These are phyloP conservation scores for Aethina tumida DNA, from an alignment of 1,140 invertebrate species.

Conservation along the genomic window DNA sequence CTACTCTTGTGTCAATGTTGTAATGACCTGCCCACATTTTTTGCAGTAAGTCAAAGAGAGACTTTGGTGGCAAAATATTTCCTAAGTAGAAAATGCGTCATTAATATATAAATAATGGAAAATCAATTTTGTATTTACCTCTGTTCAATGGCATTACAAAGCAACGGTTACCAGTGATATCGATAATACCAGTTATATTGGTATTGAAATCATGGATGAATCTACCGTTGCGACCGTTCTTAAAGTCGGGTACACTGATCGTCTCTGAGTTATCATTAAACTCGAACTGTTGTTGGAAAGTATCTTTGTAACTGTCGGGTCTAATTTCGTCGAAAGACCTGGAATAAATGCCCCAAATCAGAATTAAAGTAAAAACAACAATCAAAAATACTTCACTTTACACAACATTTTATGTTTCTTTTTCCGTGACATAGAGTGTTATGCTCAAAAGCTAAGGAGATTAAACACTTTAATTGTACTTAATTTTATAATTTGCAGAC, in stretches of 20 bases:
- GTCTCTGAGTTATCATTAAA: conserved; percentile 63
- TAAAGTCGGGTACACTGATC: conserved; percentile 71
- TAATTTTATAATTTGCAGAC: too few species aligned
- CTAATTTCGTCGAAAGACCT: conserved; percentile 26
- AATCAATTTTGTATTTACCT: too few species aligned
- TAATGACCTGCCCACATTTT: conserved; percentile 78
- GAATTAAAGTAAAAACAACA: too few species aligned
- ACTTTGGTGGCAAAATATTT: conserved; percentile 66
- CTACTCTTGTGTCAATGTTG: conserved; percentile 67
- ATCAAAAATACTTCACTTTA: too few species aligned
- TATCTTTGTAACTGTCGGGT: conserved; percentile 34
- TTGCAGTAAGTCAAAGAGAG: conserved; percentile 65
- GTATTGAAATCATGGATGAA: conserved; percentile 85
- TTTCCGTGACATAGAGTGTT: too few species aligned
- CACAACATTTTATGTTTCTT: too few species aligned
- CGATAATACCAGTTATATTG: conserved; percentile 79
- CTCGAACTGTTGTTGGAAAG: conserved; percentile 68
- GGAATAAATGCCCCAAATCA: conserved; percentile 17
- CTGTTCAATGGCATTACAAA: conserved; percentile 84
- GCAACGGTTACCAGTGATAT: conserved; percentile 63
- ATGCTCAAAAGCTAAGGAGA: too few species aligned
- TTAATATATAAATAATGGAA: too few species aligned
- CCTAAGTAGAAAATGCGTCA: too few species aligned
- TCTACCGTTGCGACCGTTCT: conserved; percentile 61
- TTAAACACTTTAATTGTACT: too few species aligned